phyloP scores from a whole-genome alignment of 2,888 invertebrate genomes.

The Carcina quercana region DNA sequence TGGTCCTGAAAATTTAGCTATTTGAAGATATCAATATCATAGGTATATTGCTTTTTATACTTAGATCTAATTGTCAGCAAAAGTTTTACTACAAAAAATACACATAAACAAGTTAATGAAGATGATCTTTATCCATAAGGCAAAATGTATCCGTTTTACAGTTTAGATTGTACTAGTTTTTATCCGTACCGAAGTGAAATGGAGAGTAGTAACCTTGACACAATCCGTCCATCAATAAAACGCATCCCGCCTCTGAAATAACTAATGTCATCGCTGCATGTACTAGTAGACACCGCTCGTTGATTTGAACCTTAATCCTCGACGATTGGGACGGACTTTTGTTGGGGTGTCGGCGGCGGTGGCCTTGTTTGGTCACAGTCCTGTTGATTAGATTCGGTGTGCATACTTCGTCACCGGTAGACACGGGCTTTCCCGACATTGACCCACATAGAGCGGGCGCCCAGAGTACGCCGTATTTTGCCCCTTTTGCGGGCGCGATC shows the following conservation, averaged over 20 bases:
- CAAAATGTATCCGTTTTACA: too few relatives aligned
- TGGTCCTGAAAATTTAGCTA: too few relatives aligned
- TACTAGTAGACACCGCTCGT: slow-evolving; percentile 2
- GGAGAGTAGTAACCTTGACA: slow-evolving; percentile 13
- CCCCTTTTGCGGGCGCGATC: slow-evolving; percentile 75
- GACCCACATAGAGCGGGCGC: slow-evolving; percentile 75
- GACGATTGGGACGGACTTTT: slow-evolving; percentile 32
- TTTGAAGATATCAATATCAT: too few relatives aligned
- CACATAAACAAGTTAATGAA: too few relatives aligned
- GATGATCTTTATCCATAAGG: too few relatives aligned
- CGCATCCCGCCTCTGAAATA: slow-evolving; percentile 14
- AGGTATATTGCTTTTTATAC: too few relatives aligned
- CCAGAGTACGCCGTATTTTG: slow-evolving; percentile 75
- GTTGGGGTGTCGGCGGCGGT: slow-evolving; percentile 35
- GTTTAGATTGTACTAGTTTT: too few relatives aligned
- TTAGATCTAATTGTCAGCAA: too few relatives aligned
- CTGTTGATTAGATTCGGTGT: slow-evolving; percentile 74
- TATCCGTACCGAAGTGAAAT: too few relatives aligned
- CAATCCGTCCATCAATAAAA: slow-evolving; percentile 15
- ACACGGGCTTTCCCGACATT: slow-evolving; percentile 76
- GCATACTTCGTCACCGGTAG: slow-evolving; percentile 74
- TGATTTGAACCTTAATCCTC: slow-evolving; percentile 38
- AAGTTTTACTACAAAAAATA: too few relatives aligned
- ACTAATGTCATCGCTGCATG: slow-evolving; percentile 14
- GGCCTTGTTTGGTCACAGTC: slow-evolving; percentile 63